phyloP scores from a whole-genome alignment of 2,888 invertebrate genomes.

The Rhamphomyia laevipes region DNA sequence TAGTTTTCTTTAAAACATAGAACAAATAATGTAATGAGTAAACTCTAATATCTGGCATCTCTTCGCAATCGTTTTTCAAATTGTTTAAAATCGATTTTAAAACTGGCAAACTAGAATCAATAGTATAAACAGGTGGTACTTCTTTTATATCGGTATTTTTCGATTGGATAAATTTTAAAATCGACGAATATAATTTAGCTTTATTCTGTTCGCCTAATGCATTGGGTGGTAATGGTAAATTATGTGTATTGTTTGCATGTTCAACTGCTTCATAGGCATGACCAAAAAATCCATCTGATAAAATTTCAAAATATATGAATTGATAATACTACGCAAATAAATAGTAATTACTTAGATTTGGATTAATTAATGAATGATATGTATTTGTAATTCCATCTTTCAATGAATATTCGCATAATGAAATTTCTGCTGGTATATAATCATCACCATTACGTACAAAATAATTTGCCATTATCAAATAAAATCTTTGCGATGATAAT shows the following conservation, averaged over 20 bases:
- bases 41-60: constrained; percentile 18
- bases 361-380: constrained; percentile 35
- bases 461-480: constrained; percentile 30
- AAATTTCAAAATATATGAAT: background rate
- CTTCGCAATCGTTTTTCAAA: constrained; percentile 20
- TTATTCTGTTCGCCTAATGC: constrained; percentile 28
- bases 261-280: constrained; percentile 36
- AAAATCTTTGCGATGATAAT: constrained; percentile 16
- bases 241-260: constrained; percentile 38
- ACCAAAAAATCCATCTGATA: constrained; percentile 22
- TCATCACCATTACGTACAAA: constrained; percentile 25
- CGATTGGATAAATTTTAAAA: constrained; percentile 34
- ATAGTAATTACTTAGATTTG: constrained; percentile 31
- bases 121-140: constrained; percentile 39
- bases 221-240: constrained; percentile 36
- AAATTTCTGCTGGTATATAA: constrained; percentile 43
- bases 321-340: background rate
- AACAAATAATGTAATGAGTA: constrained; percentile 29
- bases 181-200: constrained; percentile 31
- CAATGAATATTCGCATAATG: constrained; percentile 39
- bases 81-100: constrained; percentile 18
- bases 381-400: constrained; percentile 35
- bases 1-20: constrained; percentile 26
- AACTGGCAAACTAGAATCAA: constrained; percentile 21
- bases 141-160: constrained; percentile 10